phyloP scores from a whole-genome alignment of 2,797 vertebrate genomes.

The Pyrrhura leucotis region DNA sequence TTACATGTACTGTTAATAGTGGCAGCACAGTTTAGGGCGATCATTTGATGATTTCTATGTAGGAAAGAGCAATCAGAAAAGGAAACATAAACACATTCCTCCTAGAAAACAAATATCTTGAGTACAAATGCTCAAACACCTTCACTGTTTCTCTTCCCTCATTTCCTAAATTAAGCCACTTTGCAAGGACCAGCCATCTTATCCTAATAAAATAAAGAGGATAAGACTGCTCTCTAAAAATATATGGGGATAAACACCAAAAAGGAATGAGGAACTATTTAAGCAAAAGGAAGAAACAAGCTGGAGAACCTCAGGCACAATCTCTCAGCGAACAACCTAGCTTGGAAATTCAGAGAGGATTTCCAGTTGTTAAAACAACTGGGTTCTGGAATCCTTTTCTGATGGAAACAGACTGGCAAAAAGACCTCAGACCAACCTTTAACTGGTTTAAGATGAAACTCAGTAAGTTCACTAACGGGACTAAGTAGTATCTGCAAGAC shows the following conservation, averaged over 20 bases:
- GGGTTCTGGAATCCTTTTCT: not conserved
- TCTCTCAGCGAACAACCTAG: not conserved
- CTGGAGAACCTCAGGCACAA: not conserved
- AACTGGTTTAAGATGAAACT: not conserved
- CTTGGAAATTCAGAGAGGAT: not conserved
- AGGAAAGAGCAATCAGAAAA: not conserved
- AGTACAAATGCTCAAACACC: not conserved
- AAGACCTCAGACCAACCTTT: not conserved
- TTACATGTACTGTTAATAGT: not conserved
- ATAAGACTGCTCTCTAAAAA: not conserved
- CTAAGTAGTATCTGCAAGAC: not conserved
- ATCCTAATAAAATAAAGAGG: not conserved
- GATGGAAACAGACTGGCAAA: not conserved
- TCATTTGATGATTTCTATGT: not conserved
- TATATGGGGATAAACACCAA: not conserved
- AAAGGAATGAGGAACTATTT: not conserved
- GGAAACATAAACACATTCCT: not conserved
- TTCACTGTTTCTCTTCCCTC: not conserved
- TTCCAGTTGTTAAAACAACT: not conserved
- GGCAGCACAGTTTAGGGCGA: not conserved
- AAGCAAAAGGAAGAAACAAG: not conserved
- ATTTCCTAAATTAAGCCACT: not conserved
- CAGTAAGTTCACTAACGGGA: not conserved
- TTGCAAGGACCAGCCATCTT: not conserved
- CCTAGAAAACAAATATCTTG: not conserved